These are phyloP conservation scores for Esox niger DNA, from an alignment of 2,113 vertebrate genomes.

Conservation along the genomic window DNA sequence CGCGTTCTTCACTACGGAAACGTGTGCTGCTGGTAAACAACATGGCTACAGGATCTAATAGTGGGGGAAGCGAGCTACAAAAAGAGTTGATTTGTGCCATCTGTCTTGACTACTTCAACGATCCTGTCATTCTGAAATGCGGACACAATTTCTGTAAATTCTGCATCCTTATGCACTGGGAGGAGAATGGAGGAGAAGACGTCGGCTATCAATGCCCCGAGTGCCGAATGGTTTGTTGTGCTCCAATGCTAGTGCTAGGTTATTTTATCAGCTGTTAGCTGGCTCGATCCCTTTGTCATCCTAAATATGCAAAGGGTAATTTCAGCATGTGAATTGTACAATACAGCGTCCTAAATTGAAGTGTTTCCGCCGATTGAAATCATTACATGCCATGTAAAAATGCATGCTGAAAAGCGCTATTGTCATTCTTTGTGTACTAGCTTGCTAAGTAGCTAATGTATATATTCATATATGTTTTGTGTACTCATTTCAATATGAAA, in stretches of 20 bases:
- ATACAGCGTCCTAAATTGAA: too few relatives aligned
- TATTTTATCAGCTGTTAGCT: not conserved
- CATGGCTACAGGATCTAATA: slow-evolving; percentile 66
- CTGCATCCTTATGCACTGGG: slow-evolving; percentile 77
- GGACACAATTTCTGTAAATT: slow-evolving; percentile 76
- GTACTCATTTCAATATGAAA: too few relatives aligned
- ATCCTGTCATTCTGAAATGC: slow-evolving; percentile 75
- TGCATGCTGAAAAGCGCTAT: too few relatives aligned
- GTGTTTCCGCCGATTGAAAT: too few relatives aligned
- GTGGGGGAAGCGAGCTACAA: slow-evolving; percentile 59
- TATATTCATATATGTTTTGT: too few relatives aligned
- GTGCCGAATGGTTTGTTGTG: slow-evolving; percentile 67
- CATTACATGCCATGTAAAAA: too few relatives aligned
- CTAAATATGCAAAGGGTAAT: not conserved
- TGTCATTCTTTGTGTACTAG: too few relatives aligned
- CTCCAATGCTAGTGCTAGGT: not conserved
- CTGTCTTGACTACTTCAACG: slow-evolving; percentile 73
- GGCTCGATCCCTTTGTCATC: not conserved
- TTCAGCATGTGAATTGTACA: too few relatives aligned
- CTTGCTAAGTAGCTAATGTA: too few relatives aligned
- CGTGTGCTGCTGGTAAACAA: slow-evolving; percentile 21
- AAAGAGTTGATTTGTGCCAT: slow-evolving; percentile 75
- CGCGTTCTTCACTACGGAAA: not conserved
- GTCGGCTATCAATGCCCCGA: slow-evolving; percentile 75
- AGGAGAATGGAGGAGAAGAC: slow-evolving; percentile 75